Conservation (phyloP, 2,888 invertebrate species). For the Serrognathus titanus region DNA sequence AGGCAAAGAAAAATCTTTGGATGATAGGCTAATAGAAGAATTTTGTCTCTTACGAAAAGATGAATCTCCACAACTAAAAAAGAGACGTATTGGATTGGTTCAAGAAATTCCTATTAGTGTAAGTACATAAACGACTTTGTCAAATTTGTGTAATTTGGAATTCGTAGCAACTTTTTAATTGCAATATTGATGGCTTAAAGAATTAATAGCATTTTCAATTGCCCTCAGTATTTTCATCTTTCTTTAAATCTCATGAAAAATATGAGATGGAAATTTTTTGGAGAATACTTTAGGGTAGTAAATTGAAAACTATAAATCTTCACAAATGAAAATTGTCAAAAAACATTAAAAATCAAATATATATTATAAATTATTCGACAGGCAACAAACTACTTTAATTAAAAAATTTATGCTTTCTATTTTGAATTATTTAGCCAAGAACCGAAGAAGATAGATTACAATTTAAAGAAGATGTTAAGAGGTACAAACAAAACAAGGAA, state of each 20-base stretch:
- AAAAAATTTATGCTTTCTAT: neutral
- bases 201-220: no score
- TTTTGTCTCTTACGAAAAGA: constrained; percentile 33
- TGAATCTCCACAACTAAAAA: constrained; percentile 39
- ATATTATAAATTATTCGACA: no score
- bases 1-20: constrained; percentile 31
- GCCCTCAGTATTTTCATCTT: no score
- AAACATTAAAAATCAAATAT: neutral
- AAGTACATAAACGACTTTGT: constrained; percentile 40
- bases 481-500: constrained; percentile 77
- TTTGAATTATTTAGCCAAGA: constrained; percentile 60
- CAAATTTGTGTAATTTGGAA: neutral
- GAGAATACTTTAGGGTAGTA: neutral
- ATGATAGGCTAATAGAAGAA: constrained; percentile 40
- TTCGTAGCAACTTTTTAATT: no score
- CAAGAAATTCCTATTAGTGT: constrained; percentile 65
- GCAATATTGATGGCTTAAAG: no score
- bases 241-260: no score
- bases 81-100: constrained; percentile 55
- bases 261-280: no score
- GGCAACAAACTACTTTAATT: no score
- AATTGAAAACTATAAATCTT: neutral
- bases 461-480: constrained; percentile 66
- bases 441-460: constrained; percentile 74
- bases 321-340: neutral